Percentiles rank a stretch among this genome's conserved stretches.
Conservation (phyloP, 2,888 invertebrate genomes). For the Drosophila acutilabella region DNA sequence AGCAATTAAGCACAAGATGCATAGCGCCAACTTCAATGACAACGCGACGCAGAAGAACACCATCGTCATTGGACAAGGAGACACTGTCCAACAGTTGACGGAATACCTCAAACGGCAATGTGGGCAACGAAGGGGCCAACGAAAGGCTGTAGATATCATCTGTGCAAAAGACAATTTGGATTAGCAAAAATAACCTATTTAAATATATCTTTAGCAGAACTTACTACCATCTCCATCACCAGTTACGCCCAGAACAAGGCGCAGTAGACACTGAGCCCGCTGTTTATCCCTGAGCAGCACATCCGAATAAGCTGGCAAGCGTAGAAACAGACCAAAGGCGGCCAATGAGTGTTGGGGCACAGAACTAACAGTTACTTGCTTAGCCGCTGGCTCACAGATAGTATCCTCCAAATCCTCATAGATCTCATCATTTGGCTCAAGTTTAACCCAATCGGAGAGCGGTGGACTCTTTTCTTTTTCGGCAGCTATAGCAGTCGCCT, state of each 20-base stretch:
- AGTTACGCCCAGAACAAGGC: slow-evolving; percentile 94
- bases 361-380: slow-evolving; percentile 86
- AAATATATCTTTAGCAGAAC: slow-evolving; percentile 48
- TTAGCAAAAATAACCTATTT: background rate
- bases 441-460: slow-evolving; percentile 85
- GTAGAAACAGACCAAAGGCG: slow-evolving; percentile 94
- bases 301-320: slow-evolving; percentile 96
- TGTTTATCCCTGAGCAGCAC: slow-evolving; percentile 93
- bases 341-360: slow-evolving; percentile 96
- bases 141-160: slow-evolving; percentile 90
- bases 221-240: slow-evolving; percentile 96
- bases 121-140: slow-evolving; percentile 89
- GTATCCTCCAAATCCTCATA: slow-evolving; percentile 88
- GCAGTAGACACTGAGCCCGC: slow-evolving; percentile 93
- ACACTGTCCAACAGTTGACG: slow-evolving; percentile 91
- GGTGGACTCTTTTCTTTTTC: slow-evolving; percentile 85
- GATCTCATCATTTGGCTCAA: slow-evolving; percentile 87
- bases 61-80: slow-evolving; percentile 91
- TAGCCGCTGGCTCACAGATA: slow-evolving; percentile 86
- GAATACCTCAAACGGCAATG: slow-evolving; percentile 86
- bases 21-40: slow-evolving; percentile 94
- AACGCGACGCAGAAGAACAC: slow-evolving; percentile 90
- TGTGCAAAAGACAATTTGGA: slow-evolving; percentile 39
- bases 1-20: slow-evolving; percentile 93
- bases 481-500: slow-evolving; percentile 86